phyloP scores from a whole-genome alignment of 2,797 vertebrate species.

The Protonibea diacanthus region DNA sequence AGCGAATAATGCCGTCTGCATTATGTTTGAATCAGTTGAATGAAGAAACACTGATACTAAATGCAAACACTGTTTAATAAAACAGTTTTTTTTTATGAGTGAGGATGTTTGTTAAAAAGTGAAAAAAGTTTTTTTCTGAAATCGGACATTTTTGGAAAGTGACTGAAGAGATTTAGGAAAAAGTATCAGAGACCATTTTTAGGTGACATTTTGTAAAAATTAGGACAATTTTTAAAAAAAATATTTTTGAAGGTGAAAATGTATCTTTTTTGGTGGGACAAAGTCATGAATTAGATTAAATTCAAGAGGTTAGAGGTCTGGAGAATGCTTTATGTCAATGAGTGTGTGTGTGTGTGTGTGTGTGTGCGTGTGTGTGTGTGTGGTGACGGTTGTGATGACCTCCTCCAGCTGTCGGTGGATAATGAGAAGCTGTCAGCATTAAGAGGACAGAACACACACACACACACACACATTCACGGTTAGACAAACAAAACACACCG shows the following conservation, averaged over 20 bases:
- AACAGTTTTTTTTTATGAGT: no score
- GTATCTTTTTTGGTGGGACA: background rate
- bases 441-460: conserved; percentile 33
- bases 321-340: background rate
- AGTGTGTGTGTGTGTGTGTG: background rate
- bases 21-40: no score
- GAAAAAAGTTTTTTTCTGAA: no score
- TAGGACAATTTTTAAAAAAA: background rate
- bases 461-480: background rate
- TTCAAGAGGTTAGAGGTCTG: background rate
- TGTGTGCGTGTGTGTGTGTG: conserved; percentile 11
- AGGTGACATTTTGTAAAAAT: background rate
- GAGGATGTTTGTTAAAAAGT: no score
- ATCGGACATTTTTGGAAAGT: background rate
- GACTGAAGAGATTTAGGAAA: background rate
- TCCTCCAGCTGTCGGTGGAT: conserved; percentile 72
- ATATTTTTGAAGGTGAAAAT: background rate
- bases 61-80: no score
- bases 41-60: no score
- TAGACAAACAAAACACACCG: conserved; percentile 13
- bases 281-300: background rate
- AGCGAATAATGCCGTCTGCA: no score
- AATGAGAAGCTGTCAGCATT: conserved; percentile 66
- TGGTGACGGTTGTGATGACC: conserved; percentile 80
- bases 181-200: background rate